phyloP scores from a whole-genome alignment of 2,797 vertebrate species.

The Halcyon chelicuti region DNA sequence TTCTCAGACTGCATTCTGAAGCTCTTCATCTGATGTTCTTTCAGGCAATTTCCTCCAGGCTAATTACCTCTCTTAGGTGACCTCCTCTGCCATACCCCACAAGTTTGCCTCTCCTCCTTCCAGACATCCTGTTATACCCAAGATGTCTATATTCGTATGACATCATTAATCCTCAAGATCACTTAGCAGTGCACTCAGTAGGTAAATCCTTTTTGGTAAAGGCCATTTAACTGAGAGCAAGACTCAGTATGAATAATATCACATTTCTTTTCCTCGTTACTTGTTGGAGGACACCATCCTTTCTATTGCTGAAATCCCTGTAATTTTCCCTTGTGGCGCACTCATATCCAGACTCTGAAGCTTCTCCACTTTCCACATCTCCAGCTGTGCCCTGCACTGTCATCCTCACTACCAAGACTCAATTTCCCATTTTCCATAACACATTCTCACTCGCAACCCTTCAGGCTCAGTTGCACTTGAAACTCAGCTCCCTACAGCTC shows the following conservation, averaged over 20 bases:
- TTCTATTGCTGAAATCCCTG: neutral
- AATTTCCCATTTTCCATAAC: neutral
- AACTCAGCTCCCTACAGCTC: neutral
- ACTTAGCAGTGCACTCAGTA: neutral
- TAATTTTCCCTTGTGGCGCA: neutral
- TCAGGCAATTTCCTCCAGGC: neutral
- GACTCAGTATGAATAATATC: neutral
- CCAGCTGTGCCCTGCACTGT: neutral
- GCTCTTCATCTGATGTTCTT: neutral
- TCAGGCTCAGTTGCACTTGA: neutral
- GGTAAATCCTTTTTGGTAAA: neutral
- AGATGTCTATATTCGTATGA: neutral
- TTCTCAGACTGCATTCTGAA: neutral
- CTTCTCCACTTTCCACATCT: neutral
- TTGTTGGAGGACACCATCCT: neutral
- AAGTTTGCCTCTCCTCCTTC: neutral
- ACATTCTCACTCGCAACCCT: neutral
- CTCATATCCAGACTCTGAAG: neutral
- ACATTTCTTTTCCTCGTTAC: neutral
- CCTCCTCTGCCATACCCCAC: neutral
- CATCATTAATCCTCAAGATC: neutral
- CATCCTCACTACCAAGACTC: neutral
- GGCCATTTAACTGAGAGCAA: neutral
- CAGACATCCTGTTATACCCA: neutral
- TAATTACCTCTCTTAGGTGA: neutral